Base-by-base conservation (phyloP, 2,113 vertebrate species). In the Urocolius indicus region DNA sequence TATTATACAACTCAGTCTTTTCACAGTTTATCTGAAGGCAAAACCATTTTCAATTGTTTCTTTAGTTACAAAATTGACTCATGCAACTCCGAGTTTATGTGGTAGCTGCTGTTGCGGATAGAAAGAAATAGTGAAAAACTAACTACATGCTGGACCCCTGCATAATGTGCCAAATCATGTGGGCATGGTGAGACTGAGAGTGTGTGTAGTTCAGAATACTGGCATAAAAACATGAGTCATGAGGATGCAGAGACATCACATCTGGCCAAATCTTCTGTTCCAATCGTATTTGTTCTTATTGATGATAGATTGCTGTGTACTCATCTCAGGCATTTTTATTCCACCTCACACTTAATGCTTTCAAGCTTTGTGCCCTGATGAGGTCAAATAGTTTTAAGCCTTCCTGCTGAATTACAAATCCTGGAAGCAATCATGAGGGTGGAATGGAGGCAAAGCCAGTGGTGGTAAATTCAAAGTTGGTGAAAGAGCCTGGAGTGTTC, bases 191-290 rank as follows among this genome's bases (percentile, higher is more conserved):
- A 57, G 48, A 61, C 38, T 1, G 1, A 24, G 46, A 51, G 13
- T 0, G 2, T 23, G 29, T 1, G 1, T 46, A 8, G 49, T 74
- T 36, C 55, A 66, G 54, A 49, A 55, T 6, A 14, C 12, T 2
- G 7, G 4, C 27, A 16, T 32, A 66, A 57, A 84, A 78, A 19
- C 3, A 41, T 5, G 62, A 87, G 19, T 48, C 19, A 85, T 0
- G 1, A 69, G 30, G 41, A 34, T 49, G 34, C 30, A 81, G 52
- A 58, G 45, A 76, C 24, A 62, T 7, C 29, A 69, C 83, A 89
- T 76, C 68, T 77, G 21, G 6, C 10, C 38, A 57, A 49, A 58
- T 65, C 45, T 62, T 78, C 74, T 54, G 10, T 17, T 45, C 34
- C 21, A 11, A 49, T 61, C 10, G 86, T 21, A 49, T 3, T 49